Conservation (phyloP, 2,888 invertebrate species). For the Drosophila hawaiiensis region DNA sequence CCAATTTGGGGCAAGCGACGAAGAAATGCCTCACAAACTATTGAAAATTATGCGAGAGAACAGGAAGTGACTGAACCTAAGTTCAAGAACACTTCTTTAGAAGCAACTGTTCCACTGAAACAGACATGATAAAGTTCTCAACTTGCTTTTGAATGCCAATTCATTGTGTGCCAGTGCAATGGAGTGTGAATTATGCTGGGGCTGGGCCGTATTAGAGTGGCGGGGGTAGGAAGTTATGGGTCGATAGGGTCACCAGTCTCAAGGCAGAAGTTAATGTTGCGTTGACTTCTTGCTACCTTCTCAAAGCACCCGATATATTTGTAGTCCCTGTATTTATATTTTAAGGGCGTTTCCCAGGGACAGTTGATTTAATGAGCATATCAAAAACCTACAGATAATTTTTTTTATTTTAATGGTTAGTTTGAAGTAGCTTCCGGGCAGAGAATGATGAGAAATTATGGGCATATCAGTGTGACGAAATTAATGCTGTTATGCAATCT, state of each 20-base stretch:
- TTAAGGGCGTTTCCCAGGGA: conserved; percentile 58
- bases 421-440: conserved; percentile 45
- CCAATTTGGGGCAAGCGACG: conserved; percentile 62
- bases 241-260: conserved; percentile 13
- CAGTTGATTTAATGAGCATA: conserved; percentile 43
- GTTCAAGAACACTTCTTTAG: conserved; percentile 17
- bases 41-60: conserved; percentile 41
- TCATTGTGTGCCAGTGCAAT: conserved; percentile 53
- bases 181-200: conserved; percentile 70
- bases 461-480: conserved; percentile 58
- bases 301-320: conserved; percentile 5
- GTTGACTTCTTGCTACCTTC: conserved; percentile 10
- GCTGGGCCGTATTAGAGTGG: not conserved
- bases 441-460: conserved; percentile 53
- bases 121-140: conserved; percentile 26
- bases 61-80: conserved; percentile 43
- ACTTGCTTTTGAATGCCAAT: conserved; percentile 26
- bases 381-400: conserved; percentile 32
- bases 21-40: conserved; percentile 31
- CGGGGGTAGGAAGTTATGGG: conserved; percentile 2
- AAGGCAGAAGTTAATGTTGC: conserved; percentile 41
- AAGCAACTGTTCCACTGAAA: conserved; percentile 6
- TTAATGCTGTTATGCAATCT: conserved; percentile 47
- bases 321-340: conserved; percentile 1
- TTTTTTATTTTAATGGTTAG: conserved; percentile 23